Conservation (phyloP, 2,888 invertebrate species). For the Drosophila neonasuta region DNA sequence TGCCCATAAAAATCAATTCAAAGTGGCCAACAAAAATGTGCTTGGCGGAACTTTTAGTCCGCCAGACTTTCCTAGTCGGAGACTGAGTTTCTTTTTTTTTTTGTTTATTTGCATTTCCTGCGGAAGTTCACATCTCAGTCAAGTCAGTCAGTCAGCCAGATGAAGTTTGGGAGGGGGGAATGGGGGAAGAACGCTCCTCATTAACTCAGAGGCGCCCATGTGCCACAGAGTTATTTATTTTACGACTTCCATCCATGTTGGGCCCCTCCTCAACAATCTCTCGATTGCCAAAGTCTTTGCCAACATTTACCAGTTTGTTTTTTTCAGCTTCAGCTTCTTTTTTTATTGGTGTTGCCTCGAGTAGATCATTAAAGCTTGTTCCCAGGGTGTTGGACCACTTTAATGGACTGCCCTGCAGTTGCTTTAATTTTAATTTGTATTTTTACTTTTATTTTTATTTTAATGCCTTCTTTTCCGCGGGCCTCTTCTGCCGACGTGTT, state of each 20-base stretch:
- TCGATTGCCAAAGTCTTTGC: conserved; percentile 25
- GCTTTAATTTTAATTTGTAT: conserved; percentile 15
- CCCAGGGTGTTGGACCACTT: conserved; percentile 22
- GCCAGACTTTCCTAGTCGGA: conserved; percentile 5
- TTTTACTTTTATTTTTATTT: conserved; percentile 20
- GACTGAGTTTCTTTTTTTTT: conserved; percentile 28
- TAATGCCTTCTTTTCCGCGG: background rate
- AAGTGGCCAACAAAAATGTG: conserved; percentile 48
- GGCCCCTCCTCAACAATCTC: conserved; percentile 10
- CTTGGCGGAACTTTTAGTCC: conserved; percentile 16
- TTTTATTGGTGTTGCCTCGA: conserved; percentile 12
- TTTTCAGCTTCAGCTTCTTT: conserved; percentile 5
- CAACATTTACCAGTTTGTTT: conserved; percentile 17
- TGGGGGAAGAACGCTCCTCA: conserved; percentile 15
- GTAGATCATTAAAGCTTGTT: conserved; percentile 36
- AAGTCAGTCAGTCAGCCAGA: conserved; percentile 20
- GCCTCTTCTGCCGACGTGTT: background rate
- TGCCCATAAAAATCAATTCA: conserved; percentile 71
- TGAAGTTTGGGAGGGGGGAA: background rate
- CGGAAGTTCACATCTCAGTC: conserved; percentile 56
- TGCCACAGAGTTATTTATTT: conserved; percentile 54
- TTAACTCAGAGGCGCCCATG: conserved; percentile 43
- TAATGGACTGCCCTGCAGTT: conserved; percentile 13
- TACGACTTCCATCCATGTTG: conserved; percentile 30
- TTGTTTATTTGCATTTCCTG: conserved; percentile 78